Base-by-base conservation (phyloP, 2,797 vertebrate species). In the Eulemur mongoz region DNA sequence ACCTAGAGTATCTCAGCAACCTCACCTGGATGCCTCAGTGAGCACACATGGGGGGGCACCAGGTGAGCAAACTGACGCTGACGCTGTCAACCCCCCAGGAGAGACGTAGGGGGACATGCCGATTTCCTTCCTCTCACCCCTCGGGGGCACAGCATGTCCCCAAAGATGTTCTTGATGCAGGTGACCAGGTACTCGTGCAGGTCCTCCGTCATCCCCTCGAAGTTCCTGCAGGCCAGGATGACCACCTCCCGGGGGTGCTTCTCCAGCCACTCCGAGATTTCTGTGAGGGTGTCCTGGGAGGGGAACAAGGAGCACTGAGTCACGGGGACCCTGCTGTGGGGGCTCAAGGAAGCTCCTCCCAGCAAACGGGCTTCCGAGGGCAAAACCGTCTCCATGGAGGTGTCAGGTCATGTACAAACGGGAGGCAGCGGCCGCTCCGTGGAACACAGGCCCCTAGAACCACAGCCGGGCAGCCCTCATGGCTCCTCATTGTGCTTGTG, bases 151-250 rank as follows among this genome's bases (percentile, higher is more conserved):
- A 99, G 98, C 97, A 98, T 99, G 7, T 98, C 98, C 30, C 98
- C 98, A 48, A 99, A 99, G 81, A 99, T 98, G 94, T 98, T 99
- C 98, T 99, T 99, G 93, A 99, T 97, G n/a, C 97, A 98, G 87
- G 95, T 83, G 92, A 99, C 98, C 59, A 99, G 99, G 38, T 97
- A 96, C 78, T 98, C 95, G 17, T 99, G 99, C 85, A 99, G 98
- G 43, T 84, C 96, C 6, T 97, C 97, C 0, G 97, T 98, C 89
- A 99, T 97, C 43, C 99, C 99, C 94, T 99, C 99, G 54, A 99
- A 99, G 96, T 99, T 99, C 65, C 99, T 99, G 98, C 99, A 99
- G 18, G 99, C 99, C 32, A 99, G 98, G 88, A 99, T 99, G 38
- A 99, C 96, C 0, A 99, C 96, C 98, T 99, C 99, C 95, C 97